Evolutionary conservation across 2,888 invertebrate species (phyloP), one percentile per base, ranked within the genome.

Genomic region (Colletes collaris): DNA sequence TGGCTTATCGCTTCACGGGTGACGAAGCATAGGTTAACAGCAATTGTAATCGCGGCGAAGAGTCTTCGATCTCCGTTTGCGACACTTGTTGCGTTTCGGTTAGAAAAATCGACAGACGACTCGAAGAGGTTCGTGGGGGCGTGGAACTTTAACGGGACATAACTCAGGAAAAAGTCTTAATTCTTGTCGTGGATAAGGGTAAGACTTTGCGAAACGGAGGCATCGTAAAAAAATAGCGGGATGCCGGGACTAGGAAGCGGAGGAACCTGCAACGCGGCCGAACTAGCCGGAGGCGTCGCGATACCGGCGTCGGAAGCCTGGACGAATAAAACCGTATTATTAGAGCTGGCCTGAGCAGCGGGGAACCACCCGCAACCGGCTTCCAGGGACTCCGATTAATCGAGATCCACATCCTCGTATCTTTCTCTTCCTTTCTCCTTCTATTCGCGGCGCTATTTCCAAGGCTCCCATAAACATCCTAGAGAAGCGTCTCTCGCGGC

Each of bases 311-410:
- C 89, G 86, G 90, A 88, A 89, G 89, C 90, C 86, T 88, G 73
- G 81, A 80, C 82, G 86, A 88, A 90, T 90, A 89, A 91, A 91
- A 91, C 86, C 89, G 88, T 91, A 88, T 91, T 91, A 91, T 91
- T 91, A 91, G 83, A 84, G 83, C 74, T 62, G 59, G 77, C 53
- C 86, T 81, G 85, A 87, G 81, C 86, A 86, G 78, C 82, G 79
- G 83, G 78, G 82, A 77, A 83, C 85, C 89, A 89, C 88, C 90
- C 88, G 86, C 86, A 89, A 87, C 82, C 85, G 82, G 80, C 86
- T 86, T 82, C 82, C 82, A 84, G 70, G 80, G 86, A 79, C 77
- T 81, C 79, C 82, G 84, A 86, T 87, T 86, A 88, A 87, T 86
- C 87, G 81, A 86, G 86, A 75, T 72, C 73, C 69, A 49, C 56